phyloP scores from a whole-genome alignment of 2,113 vertebrate genomes.

The Muntiacus reevesi region DNA sequence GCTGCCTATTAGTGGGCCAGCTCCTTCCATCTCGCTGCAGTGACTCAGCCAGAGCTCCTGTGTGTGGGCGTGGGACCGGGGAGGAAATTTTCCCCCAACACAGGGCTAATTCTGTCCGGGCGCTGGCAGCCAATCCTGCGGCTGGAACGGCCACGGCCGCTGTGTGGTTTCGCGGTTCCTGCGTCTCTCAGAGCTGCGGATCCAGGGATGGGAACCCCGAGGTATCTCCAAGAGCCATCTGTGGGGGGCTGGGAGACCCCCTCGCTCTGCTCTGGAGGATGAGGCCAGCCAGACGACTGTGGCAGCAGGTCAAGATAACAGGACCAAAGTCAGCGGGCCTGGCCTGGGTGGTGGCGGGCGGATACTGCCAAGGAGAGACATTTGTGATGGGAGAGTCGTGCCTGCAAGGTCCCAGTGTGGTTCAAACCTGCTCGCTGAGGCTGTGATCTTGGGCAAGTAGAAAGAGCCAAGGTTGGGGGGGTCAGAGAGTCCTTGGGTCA shows the following conservation, averaged over 20 bases:
- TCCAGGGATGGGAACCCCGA: neutral
- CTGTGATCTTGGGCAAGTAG: neutral
- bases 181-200: neutral
- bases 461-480: neutral
- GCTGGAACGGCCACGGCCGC: neutral
- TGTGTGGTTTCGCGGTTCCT: neutral
- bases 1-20: neutral
- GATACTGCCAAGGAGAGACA: neutral
- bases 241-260: neutral
- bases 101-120: conserved; percentile 55
- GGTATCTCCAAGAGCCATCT: neutral
- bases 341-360: fast-evolving
- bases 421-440: neutral
- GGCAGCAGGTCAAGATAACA: neutral
- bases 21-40: fast-evolving
- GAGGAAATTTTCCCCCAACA: conserved; percentile 12
- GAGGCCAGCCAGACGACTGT: fast-evolving
- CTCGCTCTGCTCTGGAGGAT: neutral
- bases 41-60: conserved; percentile 5
- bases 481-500: neutral
- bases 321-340: fast-evolving
- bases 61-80: conserved; percentile 48
- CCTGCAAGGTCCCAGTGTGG: no score
- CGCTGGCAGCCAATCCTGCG: conserved; percentile 32
- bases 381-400: neutral